Conservation (phyloP, 2,113 vertebrate species). For the Proterorhinus semilunaris region DNA sequence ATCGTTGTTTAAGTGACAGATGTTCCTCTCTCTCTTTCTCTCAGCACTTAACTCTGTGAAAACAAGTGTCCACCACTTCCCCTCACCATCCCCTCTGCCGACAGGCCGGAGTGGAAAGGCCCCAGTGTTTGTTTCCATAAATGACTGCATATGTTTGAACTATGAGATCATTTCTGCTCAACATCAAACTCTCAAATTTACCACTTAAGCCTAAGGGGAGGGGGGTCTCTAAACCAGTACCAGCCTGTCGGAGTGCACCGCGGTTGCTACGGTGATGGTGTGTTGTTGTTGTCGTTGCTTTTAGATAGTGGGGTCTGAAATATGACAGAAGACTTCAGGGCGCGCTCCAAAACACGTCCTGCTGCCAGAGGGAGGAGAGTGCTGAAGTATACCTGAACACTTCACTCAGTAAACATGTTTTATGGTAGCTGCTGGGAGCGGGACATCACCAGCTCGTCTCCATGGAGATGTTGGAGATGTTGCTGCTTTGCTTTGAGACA, state of each 20-base stretch:
- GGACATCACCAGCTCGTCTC: too few species aligned
- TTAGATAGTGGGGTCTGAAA: slow-evolving; percentile 37
- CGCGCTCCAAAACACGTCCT: slow-evolving; percentile 30
- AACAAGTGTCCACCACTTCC: background rate
- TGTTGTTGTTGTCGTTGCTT: slow-evolving; percentile 66
- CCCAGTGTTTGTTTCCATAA: slow-evolving; percentile 12
- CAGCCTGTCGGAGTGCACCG: slow-evolving; percentile 41
- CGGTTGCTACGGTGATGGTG: slow-evolving; percentile 75
- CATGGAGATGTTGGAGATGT: background rate
- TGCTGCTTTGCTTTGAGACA: too few species aligned
- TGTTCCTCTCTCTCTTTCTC: background rate
- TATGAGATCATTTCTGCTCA: slow-evolving; percentile 35
- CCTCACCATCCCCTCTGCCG: background rate
- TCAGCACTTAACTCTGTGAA: background rate
- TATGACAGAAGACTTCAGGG: slow-evolving; percentile 46
- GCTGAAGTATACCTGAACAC: too few species aligned
- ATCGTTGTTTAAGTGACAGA: too few species aligned
- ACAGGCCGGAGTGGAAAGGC: background rate
- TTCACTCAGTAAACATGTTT: too few species aligned
- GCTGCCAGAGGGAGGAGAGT: slow-evolving; percentile 18
- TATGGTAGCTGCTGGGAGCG: too few species aligned
- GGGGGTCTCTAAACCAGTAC: slow-evolving; percentile 40
- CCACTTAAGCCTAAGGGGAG: slow-evolving; percentile 1
- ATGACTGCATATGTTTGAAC: slow-evolving; percentile 18
- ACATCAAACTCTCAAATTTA: slow-evolving; percentile 34